phyloP scores from a whole-genome alignment of 2,888 invertebrate genomes.

The Cantharis rufa region DNA sequence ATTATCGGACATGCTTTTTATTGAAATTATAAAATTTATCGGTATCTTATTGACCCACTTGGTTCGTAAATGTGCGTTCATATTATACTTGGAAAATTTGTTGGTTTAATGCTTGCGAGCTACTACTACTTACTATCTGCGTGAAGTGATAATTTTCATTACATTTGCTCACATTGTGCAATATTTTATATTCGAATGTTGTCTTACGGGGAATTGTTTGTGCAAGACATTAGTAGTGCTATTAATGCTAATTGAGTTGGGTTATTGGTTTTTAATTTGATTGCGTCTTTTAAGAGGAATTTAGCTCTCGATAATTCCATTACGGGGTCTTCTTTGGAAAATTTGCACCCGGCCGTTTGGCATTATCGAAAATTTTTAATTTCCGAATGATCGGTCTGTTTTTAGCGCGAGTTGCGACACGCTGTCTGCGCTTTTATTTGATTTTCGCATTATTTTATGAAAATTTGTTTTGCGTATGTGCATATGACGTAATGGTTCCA shows the following conservation, averaged over 20 bases:
- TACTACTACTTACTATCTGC: background rate
- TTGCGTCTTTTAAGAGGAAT: background rate
- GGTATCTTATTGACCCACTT: background rate
- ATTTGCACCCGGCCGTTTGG: no score
- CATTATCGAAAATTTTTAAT: background rate
- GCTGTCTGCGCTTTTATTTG: background rate
- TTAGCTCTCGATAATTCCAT: background rate
- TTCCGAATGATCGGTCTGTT: background rate
- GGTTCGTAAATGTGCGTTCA: background rate
- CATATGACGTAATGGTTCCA: constrained; percentile 21
- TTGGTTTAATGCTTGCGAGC: background rate
- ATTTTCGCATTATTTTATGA: background rate
- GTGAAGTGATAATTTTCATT: background rate
- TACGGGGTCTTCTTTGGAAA: background rate
- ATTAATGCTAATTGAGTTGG: background rate
- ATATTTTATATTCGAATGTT: background rate
- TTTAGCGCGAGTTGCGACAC: background rate
- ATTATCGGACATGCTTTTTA: background rate
- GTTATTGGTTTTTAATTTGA: background rate
- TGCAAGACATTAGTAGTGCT: background rate
- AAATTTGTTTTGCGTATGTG: background rate
- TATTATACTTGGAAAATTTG: background rate
- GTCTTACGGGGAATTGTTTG: background rate
- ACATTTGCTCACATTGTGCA: background rate
- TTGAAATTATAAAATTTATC: background rate